Base-by-base conservation (phyloP, 1,140 invertebrate species). In the Zaprionus taronus region DNA sequence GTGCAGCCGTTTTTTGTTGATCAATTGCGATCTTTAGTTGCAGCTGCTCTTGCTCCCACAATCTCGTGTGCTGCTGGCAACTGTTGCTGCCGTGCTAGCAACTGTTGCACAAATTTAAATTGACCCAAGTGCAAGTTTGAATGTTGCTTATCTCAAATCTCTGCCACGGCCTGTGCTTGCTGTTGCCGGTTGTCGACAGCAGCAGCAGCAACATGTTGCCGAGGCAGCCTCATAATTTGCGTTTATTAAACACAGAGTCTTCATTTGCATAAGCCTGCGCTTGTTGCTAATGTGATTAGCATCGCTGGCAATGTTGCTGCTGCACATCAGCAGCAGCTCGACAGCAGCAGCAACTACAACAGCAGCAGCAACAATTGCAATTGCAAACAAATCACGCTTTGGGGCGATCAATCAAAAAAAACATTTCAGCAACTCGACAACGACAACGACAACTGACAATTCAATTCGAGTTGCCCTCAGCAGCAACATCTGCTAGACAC, bases 41-140 rank as follows among this genome's bases (percentile, higher is more conserved):
- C 57, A 79, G 71, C 66, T 75, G 66, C 77, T 81, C 67, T 79
- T 90, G 84, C 84, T 89, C 84, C 84, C 84, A 89, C 84, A 81
- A 89, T 83, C 84, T 89, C 49, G 69, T 80, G 71, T 89, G 77
- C 73, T 72, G 75, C 14, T 34, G 62, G 76, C 38, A 75, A 66
- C 66, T 24, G 72, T 62, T 49, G 69, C 62, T 79, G 72, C 77
- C 68, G 81, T 80, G 67, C 68, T 65, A 69, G 68, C 81, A 81
- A 81, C 79, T 84, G 83, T 84, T 84, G 85, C 85, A 89, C 85
- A 89, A 89, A 89, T 89, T 89, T 89, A 89, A 89, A 89, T 89
- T 89, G 85, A 89, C 85, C 85, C 85, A 89, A 89, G 85, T 89
- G 85, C 85, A 89, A 89, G 76, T 89, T 90, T 89, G 79, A 89